These are phyloP conservation scores for Percopsis transmontana DNA, from an alignment of 2,113 vertebrate genomes.

Conservation along the genomic window DNA sequence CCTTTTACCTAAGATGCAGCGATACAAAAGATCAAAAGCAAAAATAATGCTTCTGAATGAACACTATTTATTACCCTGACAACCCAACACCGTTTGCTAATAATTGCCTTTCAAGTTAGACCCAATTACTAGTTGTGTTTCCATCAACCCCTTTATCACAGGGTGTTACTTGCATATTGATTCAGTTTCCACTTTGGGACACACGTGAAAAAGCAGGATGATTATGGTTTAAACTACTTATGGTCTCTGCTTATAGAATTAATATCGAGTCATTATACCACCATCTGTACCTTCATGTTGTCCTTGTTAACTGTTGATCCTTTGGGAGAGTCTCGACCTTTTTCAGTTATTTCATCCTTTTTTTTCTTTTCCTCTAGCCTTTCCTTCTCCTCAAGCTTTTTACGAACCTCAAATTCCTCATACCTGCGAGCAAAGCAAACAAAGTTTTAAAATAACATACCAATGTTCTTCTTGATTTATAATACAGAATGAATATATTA, in stretches of 20 bases:
- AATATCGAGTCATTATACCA: not conserved
- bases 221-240: no score
- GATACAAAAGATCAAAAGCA: not conserved
- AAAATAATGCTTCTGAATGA: not conserved
- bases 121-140: not conserved
- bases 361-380: slow-evolving; percentile 85
- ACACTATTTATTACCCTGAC: no score
- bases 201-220: no score
- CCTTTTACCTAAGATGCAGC: slow-evolving; percentile 80
- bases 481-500: not conserved
- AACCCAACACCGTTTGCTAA: not conserved
- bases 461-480: not conserved
- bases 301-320: slow-evolving; percentile 65
- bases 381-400: slow-evolving; percentile 93
- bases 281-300: not conserved
- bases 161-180: not conserved
- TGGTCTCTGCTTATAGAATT: no score
- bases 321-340: slow-evolving; percentile 76
- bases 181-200: not conserved
- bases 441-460: not conserved
- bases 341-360: slow-evolving; percentile 79
- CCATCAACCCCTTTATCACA: not conserved
- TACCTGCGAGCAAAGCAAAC: slow-evolving; percentile 78
- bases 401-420: slow-evolving; percentile 95
- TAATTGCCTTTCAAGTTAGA: not conserved